Evolutionary conservation across 2,888 invertebrate species (phyloP).

Genomic region (Clanis bilineata): DNA sequence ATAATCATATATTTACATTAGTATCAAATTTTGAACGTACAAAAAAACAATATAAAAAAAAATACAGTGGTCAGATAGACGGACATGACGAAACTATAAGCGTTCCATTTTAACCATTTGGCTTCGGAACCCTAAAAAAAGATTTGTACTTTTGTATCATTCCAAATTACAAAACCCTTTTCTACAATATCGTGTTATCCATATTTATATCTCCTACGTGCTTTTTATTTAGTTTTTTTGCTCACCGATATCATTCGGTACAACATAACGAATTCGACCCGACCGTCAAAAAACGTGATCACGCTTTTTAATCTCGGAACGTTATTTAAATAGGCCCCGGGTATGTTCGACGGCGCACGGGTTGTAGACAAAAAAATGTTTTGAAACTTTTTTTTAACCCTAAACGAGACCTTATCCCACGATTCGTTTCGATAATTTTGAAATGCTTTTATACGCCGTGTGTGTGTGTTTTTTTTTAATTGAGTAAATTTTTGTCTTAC

Average conservation of each 20-base stretch:
- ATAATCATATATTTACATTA: too few relatives aligned
- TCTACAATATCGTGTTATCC: not conserved
- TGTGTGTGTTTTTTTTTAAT: conserved; percentile 3
- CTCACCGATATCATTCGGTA: not conserved
- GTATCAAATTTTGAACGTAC: too few relatives aligned
- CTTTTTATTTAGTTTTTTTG: not conserved
- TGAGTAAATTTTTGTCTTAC: not conserved
- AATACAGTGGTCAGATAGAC: too few relatives aligned
- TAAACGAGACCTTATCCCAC: conserved; percentile 1
- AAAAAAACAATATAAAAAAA: too few relatives aligned
- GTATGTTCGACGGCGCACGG: not conserved
- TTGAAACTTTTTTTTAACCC: conserved; percentile 5
- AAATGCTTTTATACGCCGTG: conserved; percentile 3
- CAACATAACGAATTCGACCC: conserved; percentile 7
- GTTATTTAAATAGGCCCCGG: conserved; percentile 10
- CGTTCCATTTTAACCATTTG: too few relatives aligned
- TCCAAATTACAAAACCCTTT: not conserved
- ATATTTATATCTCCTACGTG: conserved; percentile 11
- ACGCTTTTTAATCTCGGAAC: conserved; percentile 11
- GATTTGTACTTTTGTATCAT: not conserved
- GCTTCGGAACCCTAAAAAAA: too few relatives aligned
- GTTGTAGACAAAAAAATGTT: conserved; percentile 10
- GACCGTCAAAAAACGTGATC: conserved; percentile 10
- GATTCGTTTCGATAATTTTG: conserved; percentile 12
- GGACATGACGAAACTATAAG: too few relatives aligned